These are phyloP conservation scores for Benthosema pterotum DNA, from an alignment of 2,797 vertebrate species.

Conservation along the genomic window DNA sequence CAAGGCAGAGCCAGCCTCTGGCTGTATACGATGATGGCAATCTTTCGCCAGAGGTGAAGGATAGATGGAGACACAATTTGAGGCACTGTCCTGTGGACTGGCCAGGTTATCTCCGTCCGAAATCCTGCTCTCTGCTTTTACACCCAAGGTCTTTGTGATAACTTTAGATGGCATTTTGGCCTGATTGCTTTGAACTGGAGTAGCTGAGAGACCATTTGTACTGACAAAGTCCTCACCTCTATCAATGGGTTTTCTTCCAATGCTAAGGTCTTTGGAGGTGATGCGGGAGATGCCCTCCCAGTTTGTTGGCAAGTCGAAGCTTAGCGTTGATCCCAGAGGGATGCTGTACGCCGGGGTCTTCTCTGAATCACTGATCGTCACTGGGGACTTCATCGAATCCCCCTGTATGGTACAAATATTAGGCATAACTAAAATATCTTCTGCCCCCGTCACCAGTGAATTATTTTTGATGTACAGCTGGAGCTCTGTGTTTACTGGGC, in stretches of 20 bases:
- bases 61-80: too few relatives aligned
- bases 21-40: not conserved
- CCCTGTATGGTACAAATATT: not conserved
- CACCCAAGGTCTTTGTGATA: not conserved
- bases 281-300: slow-evolving; percentile 4
- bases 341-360: slow-evolving; percentile 51
- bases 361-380: not conserved
- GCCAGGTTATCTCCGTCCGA: not conserved
- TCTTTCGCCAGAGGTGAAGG: not conserved
- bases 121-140: not conserved
- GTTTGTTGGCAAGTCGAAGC: slow-evolving; percentile 69
- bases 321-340: slow-evolving; percentile 73
- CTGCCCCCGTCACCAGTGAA: slow-evolving; percentile 49
- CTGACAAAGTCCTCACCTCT: not conserved
- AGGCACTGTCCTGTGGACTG: not conserved
- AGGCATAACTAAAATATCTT: slow-evolving; percentile 22
- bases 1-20: not conserved
- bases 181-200: not conserved
- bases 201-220: not conserved
- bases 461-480: slow-evolving; percentile 63
- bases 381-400: not conserved
- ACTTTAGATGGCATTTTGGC: not conserved
- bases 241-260: not conserved
- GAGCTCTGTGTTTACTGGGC: slow-evolving; percentile 35
- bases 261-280: slow-evolving; percentile 6